Percentiles rank a stretch among this genome's conserved stretches.
Conservation (phyloP, 2,888 invertebrate genomes). For the Caenorhabditis sp. region DNA sequence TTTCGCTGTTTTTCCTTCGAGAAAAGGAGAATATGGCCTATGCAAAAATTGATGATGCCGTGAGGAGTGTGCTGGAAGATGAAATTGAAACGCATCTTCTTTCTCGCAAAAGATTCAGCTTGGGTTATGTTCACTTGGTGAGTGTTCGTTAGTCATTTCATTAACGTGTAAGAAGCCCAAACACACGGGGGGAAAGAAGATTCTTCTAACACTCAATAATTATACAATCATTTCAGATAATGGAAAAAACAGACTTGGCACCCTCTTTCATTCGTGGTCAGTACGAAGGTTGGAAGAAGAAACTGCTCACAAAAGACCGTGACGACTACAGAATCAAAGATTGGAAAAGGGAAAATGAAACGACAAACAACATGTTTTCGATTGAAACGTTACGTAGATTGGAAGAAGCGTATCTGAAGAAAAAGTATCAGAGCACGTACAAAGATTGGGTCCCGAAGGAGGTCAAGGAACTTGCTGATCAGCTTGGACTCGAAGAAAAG, state of each 20-base stretch:
- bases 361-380: background rate
- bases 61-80: no score
- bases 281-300: background rate
- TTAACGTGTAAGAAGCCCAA: no score
- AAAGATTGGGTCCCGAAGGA: background rate
- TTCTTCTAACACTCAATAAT: no score
- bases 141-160: no score
- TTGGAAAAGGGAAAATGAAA: background rate
- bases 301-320: background rate
- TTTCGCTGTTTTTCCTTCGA: no score
- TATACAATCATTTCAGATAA: no score
- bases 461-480: background rate
- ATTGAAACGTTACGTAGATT: background rate
- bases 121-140: no score
- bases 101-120: no score
- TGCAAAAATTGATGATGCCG: no score
- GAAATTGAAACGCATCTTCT: no score
- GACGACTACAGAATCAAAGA: background rate
- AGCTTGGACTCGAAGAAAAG: background rate
- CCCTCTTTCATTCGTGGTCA: background rate
- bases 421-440: slow-evolving; percentile 2
- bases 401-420: background rate
- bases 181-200: no score
- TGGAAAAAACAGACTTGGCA: slow-evolving; percentile 1
- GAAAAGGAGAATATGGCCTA: no score